Conservation (phyloP, 1,140 invertebrate species). For the Drosophila lini region DNA sequence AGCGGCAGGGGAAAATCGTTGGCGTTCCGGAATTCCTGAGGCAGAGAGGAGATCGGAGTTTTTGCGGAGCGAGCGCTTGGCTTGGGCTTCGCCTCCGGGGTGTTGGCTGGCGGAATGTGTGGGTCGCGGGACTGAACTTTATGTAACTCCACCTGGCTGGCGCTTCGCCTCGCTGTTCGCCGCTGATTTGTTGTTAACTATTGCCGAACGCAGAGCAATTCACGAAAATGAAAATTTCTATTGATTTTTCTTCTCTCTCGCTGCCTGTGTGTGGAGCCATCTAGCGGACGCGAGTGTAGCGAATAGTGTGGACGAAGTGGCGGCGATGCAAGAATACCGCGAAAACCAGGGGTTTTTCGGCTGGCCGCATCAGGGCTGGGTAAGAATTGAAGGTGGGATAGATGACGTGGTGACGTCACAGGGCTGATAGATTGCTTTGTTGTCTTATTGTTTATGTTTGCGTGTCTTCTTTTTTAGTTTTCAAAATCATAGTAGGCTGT, state of each 20-base stretch:
- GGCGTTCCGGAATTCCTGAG: constrained; percentile 37
- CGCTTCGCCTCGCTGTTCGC: constrained; percentile 46
- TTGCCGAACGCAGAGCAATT: constrained; percentile 68
- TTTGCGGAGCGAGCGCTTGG: constrained; percentile 29
- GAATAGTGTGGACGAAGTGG: constrained; percentile 37
- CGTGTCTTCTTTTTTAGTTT: not conserved
- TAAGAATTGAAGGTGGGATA: not conserved
- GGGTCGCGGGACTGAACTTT: constrained; percentile 40
- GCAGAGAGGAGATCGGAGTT: constrained; percentile 30
- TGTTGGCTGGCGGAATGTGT: constrained; percentile 74
- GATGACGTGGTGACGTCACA: not conserved
- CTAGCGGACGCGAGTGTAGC: constrained; percentile 53
- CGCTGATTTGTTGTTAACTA: constrained; percentile 65
- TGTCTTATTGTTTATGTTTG: not conserved
- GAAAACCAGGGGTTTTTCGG: constrained; percentile 26
- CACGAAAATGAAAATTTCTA: constrained; percentile 79
- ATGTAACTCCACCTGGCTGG: constrained; percentile 57
- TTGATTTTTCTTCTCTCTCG: constrained; percentile 78
- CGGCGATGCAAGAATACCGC: not conserved
- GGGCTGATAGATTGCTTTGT: not conserved
- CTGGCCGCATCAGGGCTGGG: constrained; percentile 9
- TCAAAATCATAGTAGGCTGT: too few relatives aligned
- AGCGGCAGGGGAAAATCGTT: constrained; percentile 29
- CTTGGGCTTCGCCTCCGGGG: constrained; percentile 47
- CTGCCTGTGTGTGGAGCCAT: constrained; percentile 59